These are phyloP conservation scores for Leucophora obtusa DNA, from an alignment of 2,888 invertebrate genomes.

Conservation along the genomic window DNA sequence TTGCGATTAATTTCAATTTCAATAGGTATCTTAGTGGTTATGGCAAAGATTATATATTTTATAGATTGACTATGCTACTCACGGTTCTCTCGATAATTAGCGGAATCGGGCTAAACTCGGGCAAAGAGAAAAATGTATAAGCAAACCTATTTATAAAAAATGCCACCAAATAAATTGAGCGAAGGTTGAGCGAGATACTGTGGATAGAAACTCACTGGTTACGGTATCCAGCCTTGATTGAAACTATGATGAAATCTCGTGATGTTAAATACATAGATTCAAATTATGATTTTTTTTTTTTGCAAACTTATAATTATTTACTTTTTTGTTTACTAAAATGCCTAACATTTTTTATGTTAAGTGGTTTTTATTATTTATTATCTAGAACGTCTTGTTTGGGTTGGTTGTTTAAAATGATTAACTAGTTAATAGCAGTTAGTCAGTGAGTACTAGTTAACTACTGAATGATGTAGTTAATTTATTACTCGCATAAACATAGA, in stretches of 20 bases:
- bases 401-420: slow-evolving; percentile 25
- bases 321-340: background rate
- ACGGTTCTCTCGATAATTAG: too few species aligned
- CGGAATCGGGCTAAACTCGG: too few species aligned
- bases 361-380: slow-evolving; percentile 13
- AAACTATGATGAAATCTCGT: background rate
- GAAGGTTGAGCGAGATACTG: too few species aligned
- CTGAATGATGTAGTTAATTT: slow-evolving; percentile 20
- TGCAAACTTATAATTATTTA: background rate
- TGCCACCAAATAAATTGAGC: too few species aligned
- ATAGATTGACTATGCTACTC: too few species aligned
- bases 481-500: background rate
- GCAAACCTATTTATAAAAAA: too few species aligned
- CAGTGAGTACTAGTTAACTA: background rate
- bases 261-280: background rate
- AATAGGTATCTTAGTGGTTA: too few species aligned
- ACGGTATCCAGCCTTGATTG: too few species aligned
- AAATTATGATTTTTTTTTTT: background rate
- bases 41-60: too few species aligned
- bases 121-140: too few species aligned
- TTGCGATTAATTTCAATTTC: too few species aligned
- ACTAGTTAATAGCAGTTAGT: background rate
- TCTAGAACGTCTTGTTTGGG: slow-evolving; percentile 37
- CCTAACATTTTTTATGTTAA: background rate
- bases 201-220: too few species aligned